A percentile compares a stretch with the other conserved stretches of the same genome.
Conservation (phyloP, 2,113 vertebrate species). For the Neogale vison region DNA sequence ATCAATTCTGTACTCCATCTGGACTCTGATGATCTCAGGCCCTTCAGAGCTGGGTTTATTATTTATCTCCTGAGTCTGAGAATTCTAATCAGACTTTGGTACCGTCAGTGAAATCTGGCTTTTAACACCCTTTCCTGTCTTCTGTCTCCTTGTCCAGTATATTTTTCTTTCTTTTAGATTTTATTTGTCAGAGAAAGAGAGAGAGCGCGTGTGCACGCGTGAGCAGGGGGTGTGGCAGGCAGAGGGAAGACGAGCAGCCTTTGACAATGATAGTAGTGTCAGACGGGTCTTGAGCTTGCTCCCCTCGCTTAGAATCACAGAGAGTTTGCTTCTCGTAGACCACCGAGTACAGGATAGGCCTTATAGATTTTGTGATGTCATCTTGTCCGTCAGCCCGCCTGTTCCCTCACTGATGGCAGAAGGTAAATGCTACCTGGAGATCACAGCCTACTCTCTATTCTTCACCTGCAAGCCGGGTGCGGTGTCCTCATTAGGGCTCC, state of each 20-base stretch:
- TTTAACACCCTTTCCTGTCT: no score
- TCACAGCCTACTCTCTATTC: not conserved
- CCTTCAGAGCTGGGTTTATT: no score
- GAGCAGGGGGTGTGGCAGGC: no score
- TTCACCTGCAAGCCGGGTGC: not conserved
- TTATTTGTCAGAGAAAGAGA: no score
- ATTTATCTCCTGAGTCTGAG: no score
- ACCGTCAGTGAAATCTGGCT: no score
- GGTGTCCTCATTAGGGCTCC: not conserved
- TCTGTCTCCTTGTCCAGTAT: no score
- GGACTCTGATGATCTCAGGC: no score
- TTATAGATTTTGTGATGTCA: not conserved
- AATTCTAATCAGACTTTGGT: no score
- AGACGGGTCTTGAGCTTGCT: not conserved
- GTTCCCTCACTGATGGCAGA: not conserved
- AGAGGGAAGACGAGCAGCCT: not conserved
- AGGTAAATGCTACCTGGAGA: not conserved
- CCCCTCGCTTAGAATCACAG: not conserved
- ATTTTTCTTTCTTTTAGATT: no score
- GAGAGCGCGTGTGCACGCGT: no score
- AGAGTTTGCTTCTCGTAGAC: not conserved
- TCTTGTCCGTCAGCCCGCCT: not conserved
- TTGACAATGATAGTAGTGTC: not conserved
- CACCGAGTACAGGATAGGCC: not conserved
- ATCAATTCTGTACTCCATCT: no score